Evolutionary conservation across 1,140 invertebrate species (phyloP), one percentile per base, ranked within the genome.

Genomic region (Amphibalanus amphitrite): DNA sequence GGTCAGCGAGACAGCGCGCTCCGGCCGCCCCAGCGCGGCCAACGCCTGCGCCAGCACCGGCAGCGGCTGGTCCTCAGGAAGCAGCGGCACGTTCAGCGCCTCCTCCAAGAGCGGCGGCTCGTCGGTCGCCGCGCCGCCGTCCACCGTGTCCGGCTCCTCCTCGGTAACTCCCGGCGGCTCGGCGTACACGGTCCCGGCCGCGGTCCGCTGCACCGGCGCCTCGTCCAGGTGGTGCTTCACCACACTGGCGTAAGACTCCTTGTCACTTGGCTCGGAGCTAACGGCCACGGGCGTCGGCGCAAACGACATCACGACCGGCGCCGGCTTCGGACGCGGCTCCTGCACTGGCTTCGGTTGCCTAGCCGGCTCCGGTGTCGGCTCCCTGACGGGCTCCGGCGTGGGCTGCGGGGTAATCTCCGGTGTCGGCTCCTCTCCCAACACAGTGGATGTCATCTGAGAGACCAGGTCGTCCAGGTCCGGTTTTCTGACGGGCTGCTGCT

Each of bases 211-310:
- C 47, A 59, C 47, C 6, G 47, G 47, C 17, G 17, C 6, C 47
- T 59, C 47, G 47, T 59, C 47, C 47, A 59, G 47, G 47, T 59
- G 47, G 47, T 59, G 47, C 47, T 59, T 59, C 47, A 59, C 47
- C 17, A 59, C 47, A 23, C 47, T 59, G 47, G 47, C 47, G 47
- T 59, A 59, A 13, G 47, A 59, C 47, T 59, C 47, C 47, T 59
- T 59, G 47, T 59, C 47, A 20, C 17, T 59, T 59, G 47, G 47
- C 1, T 13, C 20, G 6, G 47, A 20, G 1, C 3, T 1, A 23
- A 3, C 20, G 6, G 17, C 47, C 13, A 23, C 13, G 1, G 1
- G 47, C 1, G 47, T 20, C 6, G 47, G 47, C 47, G 47, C 47
- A 20, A 59, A 59, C 1, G 47, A 59, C 10, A 59, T 1, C 10